A percentile compares a stretch with the other conserved stretches of the same genome.
These are phyloP conservation scores for Hoplodrina ambigua DNA, from an alignment of 2,888 invertebrate species.

Conservation along the genomic window DNA sequence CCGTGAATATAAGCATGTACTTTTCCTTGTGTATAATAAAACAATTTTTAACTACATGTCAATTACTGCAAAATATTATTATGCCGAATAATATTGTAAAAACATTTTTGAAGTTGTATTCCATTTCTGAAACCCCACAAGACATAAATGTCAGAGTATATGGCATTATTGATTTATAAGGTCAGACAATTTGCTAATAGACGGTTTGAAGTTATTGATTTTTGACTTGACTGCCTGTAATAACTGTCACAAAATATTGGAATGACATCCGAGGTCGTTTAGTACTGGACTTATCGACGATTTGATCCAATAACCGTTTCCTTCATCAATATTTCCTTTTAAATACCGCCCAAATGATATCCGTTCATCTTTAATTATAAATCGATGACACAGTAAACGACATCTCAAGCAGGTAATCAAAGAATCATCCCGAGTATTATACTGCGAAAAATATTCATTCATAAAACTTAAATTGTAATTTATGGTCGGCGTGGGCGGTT, in stretches of 20 bases:
- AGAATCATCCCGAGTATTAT: conserved; percentile 19
- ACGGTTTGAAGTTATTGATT: not conserved
- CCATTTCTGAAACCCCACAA: not conserved
- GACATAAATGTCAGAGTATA: not conserved
- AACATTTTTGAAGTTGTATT: no score
- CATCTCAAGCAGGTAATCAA: conserved; percentile 46
- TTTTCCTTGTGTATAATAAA: conserved; percentile 7
- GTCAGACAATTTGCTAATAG: not conserved
- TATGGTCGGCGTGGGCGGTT: conserved; percentile 41
- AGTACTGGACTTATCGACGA: not conserved
- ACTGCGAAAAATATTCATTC: conserved; percentile 41
- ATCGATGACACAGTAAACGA: conserved; percentile 36
- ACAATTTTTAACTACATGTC: not conserved
- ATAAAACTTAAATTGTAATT: conserved; percentile 45
- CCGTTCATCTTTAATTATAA: conserved; percentile 38
- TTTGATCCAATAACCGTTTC: conserved; percentile 24
- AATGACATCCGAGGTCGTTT: conserved; percentile 7
- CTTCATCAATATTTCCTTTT: conserved; percentile 24
- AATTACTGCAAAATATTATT: not conserved
- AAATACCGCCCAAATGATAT: conserved; percentile 20
- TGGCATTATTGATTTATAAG: not conserved
- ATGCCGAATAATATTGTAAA: no score
- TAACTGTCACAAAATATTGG: conserved; percentile 14
- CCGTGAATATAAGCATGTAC: conserved; percentile 27
- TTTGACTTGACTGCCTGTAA: not conserved